Evolutionary conservation across 2,113 vertebrate species (phyloP).

Genomic region (Pedionomus torquatus): DNA sequence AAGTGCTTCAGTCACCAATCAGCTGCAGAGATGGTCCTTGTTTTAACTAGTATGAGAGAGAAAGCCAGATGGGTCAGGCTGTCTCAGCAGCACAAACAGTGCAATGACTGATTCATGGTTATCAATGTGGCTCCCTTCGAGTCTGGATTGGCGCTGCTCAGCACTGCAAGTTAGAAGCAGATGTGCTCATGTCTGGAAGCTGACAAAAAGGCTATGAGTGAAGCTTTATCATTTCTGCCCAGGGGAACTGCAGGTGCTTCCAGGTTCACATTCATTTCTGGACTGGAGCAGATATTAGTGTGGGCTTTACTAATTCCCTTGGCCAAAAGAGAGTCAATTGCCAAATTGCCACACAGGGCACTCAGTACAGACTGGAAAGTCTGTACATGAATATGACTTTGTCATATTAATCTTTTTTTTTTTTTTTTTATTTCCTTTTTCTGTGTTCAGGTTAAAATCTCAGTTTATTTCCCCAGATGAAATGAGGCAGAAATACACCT

Average conservation of each 20-base stretch:
- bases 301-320: background rate
- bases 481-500: background rate
- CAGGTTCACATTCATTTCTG: background rate
- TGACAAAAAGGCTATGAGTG: background rate
- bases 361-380: background rate
- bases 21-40: background rate
- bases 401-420: background rate
- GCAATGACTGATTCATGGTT: background rate
- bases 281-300: background rate
- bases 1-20: background rate
- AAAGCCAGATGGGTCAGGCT: background rate
- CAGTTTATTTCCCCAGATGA: background rate
- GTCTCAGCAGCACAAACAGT: background rate
- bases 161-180: background rate
- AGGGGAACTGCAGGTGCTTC: background rate
- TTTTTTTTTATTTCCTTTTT: background rate
- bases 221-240: background rate
- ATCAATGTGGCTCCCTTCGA: fast-evolving
- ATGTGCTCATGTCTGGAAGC: background rate
- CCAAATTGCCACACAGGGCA: background rate
- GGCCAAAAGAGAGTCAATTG: background rate
- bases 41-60: background rate
- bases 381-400: background rate
- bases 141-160: fast-evolving
- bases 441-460: background rate